Evolutionary conservation across 2,888 invertebrate genomes (phyloP).

Genomic region (Drosophila lutescens): DNA sequence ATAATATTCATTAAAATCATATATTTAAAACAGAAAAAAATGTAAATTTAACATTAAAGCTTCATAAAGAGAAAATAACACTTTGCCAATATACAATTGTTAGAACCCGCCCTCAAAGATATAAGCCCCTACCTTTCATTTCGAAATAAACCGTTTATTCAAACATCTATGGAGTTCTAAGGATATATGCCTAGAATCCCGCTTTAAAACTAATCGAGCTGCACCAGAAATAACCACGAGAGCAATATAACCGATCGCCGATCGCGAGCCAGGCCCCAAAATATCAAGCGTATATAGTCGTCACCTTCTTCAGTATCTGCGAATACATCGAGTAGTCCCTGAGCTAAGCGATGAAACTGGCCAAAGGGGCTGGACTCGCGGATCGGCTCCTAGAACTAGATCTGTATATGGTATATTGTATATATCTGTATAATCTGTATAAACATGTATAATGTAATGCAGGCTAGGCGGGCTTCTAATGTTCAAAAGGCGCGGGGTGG

Average conservation of each 20-base stretch:
- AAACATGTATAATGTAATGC: constrained; percentile 50
- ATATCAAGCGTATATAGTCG: constrained; percentile 24
- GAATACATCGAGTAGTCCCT: constrained; percentile 39
- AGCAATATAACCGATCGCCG: constrained; percentile 10
- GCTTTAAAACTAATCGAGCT: constrained; percentile 9
- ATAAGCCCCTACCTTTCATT: background rate
- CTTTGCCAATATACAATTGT: background rate
- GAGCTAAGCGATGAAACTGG: constrained; percentile 32
- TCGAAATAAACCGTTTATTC: constrained; percentile 24
- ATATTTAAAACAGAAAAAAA: background rate
- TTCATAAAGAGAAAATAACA: background rate
- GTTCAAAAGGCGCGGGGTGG: constrained; percentile 49
- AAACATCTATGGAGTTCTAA: constrained; percentile 10
- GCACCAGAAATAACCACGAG: constrained; percentile 18
- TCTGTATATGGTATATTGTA: constrained; percentile 8
- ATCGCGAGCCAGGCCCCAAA: constrained; percentile 19
- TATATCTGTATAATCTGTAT: constrained; percentile 28
- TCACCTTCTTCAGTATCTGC: constrained; percentile 23
- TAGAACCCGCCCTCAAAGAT: background rate
- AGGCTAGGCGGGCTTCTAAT: constrained; percentile 59
- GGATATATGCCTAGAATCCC: background rate
- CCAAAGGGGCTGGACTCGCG: constrained; percentile 12
- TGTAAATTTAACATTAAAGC: background rate
- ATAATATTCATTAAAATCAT: background rate
- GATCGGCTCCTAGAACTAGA: constrained; percentile 10